These are phyloP conservation scores for Acanthochromis polyacanthus DNA, from an alignment of 2,113 vertebrate genomes.

Conservation along the genomic window DNA sequence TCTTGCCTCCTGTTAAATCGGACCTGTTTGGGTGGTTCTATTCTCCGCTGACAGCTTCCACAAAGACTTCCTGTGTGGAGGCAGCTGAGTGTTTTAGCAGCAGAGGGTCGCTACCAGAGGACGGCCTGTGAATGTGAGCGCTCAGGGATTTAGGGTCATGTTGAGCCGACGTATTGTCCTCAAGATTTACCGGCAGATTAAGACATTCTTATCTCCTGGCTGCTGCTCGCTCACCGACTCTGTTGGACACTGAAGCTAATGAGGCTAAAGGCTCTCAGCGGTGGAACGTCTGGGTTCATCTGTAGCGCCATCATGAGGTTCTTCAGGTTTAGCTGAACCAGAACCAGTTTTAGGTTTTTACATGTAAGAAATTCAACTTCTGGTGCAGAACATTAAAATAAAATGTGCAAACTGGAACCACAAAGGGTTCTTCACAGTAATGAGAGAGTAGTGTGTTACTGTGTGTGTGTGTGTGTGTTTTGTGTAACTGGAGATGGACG, in stretches of 20 bases:
- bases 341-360: too few relatives aligned
- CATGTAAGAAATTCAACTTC: too few relatives aligned
- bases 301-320: not conserved
- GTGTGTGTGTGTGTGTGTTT: not conserved
- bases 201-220: conserved; percentile 56
- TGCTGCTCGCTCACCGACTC: not conserved
- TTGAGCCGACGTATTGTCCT: conserved; percentile 55
- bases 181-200: conserved; percentile 65
- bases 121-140: conserved; percentile 27
- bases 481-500: conserved; percentile 31
- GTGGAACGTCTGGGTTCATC: not conserved
- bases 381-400: too few relatives aligned
- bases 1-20: not conserved
- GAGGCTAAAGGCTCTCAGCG: not conserved
- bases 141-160: conserved; percentile 66
- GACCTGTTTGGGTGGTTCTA: conserved; percentile 21
- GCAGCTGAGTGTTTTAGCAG: not conserved
- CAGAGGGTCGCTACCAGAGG: conserved; percentile 27
- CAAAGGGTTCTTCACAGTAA: too few relatives aligned
- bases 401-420: too few relatives aligned
- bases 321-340: too few relatives aligned
- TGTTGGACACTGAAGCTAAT: conserved; percentile 30
- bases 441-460: too few relatives aligned
- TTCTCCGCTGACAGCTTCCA: conserved; percentile 49
- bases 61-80: conserved; percentile 52